Conservation (phyloP, 2,888 invertebrate genomes). For the Rambutsinella grinnellia region DNA sequence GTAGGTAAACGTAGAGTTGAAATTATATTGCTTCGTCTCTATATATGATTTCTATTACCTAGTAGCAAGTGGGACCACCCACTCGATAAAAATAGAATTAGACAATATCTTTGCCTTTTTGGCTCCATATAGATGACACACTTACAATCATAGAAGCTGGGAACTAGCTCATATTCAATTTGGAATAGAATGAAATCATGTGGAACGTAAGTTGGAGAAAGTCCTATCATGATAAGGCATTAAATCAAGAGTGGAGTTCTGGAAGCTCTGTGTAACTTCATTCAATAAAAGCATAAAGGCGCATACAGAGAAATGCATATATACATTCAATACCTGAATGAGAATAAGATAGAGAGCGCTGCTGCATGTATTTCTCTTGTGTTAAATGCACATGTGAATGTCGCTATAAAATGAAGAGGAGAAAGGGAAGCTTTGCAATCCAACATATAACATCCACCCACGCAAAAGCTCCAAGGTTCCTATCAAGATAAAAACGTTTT, state of each 20-base stretch:
- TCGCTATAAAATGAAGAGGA: background rate
- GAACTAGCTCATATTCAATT: slow-evolving; percentile 14
- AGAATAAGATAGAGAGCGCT: background rate
- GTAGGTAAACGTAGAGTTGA: no score
- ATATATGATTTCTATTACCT: no score
- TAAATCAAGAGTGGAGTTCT: background rate
- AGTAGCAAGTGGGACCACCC: slow-evolving; percentile 10
- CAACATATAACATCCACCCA: slow-evolving; percentile 34
- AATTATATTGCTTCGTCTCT: no score
- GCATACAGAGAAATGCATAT: no score
- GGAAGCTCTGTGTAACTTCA: background rate
- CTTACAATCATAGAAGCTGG: background rate
- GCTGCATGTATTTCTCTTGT: background rate
- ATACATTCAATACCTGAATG: background rate
- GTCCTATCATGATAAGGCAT: slow-evolving; percentile 6
- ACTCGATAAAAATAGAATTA: slow-evolving; percentile 1
- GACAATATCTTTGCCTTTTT: background rate
- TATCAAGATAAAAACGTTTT: slow-evolving; percentile 36
- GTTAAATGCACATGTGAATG: background rate
- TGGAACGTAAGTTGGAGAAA: slow-evolving; percentile 21
- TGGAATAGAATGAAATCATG: slow-evolving; percentile 31
- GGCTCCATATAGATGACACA: background rate
- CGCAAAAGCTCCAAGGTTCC: slow-evolving; percentile 50
- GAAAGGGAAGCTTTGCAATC: slow-evolving; percentile 26
- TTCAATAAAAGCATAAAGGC: background rate